These are phyloP conservation scores for Unio delphinus DNA, from an alignment of 2,888 invertebrate genomes.

Conservation along the genomic window DNA sequence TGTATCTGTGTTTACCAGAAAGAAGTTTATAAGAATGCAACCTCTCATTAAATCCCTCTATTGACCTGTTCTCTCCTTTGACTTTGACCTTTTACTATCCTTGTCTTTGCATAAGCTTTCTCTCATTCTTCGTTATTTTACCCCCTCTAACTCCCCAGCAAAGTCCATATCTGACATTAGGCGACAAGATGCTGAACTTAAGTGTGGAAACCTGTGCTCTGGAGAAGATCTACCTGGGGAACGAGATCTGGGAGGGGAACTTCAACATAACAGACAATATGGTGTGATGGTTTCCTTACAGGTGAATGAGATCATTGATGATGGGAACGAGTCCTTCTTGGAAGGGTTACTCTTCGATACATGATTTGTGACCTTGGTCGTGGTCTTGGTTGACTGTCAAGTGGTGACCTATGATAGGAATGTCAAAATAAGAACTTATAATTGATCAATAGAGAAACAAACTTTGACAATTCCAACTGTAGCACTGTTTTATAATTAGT, in stretches of 20 bases:
- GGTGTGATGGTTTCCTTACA: constrained; percentile 17
- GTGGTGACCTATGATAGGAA: constrained; percentile 8
- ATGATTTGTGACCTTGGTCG: constrained; percentile 21
- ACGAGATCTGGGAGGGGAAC: constrained; percentile 6
- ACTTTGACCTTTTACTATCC: constrained; percentile 7
- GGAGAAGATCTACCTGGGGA: constrained; percentile 17
- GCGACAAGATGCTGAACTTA: constrained; percentile 8
- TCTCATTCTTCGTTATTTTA: no score
- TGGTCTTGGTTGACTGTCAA: constrained; percentile 22
- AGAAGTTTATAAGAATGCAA: constrained; percentile 6
- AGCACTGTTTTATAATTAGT: no score
- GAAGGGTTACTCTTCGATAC: constrained; percentile 20
- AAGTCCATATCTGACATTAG: no score
- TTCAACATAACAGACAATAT: constrained; percentile 13
- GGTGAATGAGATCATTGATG: constrained; percentile 16
- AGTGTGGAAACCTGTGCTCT: constrained; percentile 9
- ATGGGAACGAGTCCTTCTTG: constrained; percentile 15
- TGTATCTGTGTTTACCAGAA: no score
- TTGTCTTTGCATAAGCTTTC: constrained; percentile 1
- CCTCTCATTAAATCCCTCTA: constrained; percentile 18
- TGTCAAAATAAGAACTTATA: not conserved
- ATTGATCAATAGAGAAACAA: no score
- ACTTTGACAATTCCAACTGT: no score
- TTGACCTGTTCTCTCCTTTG: constrained; percentile 16
- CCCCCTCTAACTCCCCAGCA: no score